Evolutionary conservation across 2,113 vertebrate species (phyloP).

Genomic region (Parus major): DNA sequence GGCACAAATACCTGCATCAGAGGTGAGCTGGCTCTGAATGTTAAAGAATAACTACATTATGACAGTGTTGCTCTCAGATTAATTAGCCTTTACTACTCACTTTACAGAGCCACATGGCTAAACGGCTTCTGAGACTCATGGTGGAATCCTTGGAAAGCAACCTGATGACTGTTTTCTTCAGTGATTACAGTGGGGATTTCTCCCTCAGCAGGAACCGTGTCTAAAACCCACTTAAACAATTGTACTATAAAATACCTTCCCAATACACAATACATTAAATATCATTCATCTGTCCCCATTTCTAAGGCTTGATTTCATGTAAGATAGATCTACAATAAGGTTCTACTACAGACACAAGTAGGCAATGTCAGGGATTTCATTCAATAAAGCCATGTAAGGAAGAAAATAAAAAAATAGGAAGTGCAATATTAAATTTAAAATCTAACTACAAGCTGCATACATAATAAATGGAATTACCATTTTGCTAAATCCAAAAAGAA

Average conservation of each 20-base stretch:
- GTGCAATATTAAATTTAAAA: conserved; percentile 12
- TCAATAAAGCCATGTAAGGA: not conserved
- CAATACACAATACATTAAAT: conserved; percentile 33
- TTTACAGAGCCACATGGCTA: not conserved
- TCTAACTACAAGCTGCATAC: not conserved
- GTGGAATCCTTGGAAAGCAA: conserved; percentile 37
- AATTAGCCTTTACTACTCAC: conserved; percentile 16
- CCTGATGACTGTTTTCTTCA: conserved; percentile 6
- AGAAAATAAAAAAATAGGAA: not conserved
- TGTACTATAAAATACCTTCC: conserved; percentile 13
- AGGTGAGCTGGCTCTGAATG: not conserved
- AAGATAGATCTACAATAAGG: not conserved
- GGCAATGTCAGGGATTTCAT: not conserved
- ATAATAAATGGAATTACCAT: conserved; percentile 18
- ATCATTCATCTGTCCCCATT: not conserved
- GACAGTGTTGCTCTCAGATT: not conserved
- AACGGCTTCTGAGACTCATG: not conserved
- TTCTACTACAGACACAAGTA: not conserved
- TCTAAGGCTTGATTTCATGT: not conserved
- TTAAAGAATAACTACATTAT: not conserved
- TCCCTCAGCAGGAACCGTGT: conserved; percentile 12
- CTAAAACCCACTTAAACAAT: conserved; percentile 48
- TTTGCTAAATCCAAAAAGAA: conserved; percentile 52
- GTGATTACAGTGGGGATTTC: conserved; percentile 46
- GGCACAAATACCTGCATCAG: not conserved